These are phyloP conservation scores for Minunthozetes semirufus DNA, from an alignment of 2,888 invertebrate species.

Conservation along the genomic window DNA sequence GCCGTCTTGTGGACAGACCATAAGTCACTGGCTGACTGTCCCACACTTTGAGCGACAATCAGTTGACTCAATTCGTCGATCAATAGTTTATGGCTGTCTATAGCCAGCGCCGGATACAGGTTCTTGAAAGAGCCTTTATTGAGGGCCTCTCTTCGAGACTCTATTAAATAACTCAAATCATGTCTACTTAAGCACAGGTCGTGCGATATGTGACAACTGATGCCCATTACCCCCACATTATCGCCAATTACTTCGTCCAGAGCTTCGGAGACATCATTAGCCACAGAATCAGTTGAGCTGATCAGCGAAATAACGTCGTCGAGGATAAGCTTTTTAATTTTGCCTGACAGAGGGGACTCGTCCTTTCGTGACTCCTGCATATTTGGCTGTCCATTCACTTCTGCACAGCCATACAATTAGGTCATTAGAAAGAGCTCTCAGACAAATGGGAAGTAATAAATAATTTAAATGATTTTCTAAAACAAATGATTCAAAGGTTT, in stretches of 20 bases:
- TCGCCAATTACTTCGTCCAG: constrained; percentile 38
- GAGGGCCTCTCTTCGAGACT: constrained; percentile 45
- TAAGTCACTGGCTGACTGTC: constrained; percentile 28
- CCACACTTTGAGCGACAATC: constrained; percentile 15
- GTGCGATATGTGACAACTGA: constrained; percentile 46
- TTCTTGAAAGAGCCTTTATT: constrained; percentile 44
- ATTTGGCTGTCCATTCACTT: constrained; percentile 46
- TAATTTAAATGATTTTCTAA: background rate
- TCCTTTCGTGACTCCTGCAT: constrained; percentile 43
- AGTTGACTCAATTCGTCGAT: constrained; percentile 39
- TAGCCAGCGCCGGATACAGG: constrained; percentile 43
- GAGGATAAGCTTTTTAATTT: constrained; percentile 43
- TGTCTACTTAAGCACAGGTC: constrained; percentile 46
- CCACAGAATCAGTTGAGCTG: constrained; percentile 43
- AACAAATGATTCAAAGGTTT: background rate
- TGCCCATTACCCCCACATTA: constrained; percentile 41
- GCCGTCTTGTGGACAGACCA: constrained; percentile 41
- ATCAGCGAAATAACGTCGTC: constrained; percentile 45
- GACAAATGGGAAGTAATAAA: background rate
- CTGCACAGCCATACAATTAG: constrained; percentile 22
- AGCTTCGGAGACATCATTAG: constrained; percentile 44
- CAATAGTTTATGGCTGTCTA: constrained; percentile 41
- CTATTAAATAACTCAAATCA: constrained; percentile 46
- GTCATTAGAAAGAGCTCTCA: background rate
- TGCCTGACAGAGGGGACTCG: constrained; percentile 41